Conservation (phyloP, 2,797 vertebrate species). For the Xiphorhynchus erythropygius region DNA sequence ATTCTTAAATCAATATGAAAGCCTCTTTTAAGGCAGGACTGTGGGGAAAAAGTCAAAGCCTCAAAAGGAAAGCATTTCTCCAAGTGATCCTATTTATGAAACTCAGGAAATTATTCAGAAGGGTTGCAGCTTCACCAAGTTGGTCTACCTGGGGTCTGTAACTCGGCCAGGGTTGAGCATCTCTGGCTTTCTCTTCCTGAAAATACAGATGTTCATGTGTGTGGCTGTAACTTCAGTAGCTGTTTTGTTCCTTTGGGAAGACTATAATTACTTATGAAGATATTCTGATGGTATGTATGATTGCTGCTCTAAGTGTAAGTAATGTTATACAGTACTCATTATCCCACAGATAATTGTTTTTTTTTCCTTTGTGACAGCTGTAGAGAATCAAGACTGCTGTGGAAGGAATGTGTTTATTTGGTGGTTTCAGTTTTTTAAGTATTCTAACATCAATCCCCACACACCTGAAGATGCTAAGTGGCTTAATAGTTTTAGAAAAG, state of each 20-base stretch:
- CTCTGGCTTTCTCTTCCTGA: background rate
- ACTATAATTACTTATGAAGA: background rate
- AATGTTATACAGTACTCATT: background rate
- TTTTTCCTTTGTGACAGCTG: background rate
- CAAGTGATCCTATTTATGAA: background rate
- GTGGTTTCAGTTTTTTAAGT: background rate
- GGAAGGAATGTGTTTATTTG: background rate
- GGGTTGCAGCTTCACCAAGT: background rate
- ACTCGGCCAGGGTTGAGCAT: background rate
- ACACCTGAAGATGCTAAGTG: background rate
- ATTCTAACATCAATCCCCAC: rapidly evolving
- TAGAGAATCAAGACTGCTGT: background rate
- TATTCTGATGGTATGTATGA: background rate
- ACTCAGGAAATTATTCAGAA: background rate
- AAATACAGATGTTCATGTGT: background rate
- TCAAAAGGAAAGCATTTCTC: background rate
- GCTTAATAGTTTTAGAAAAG: background rate
- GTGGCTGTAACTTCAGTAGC: background rate
- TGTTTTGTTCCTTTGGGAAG: background rate
- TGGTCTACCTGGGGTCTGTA: background rate
- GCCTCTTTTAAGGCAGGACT: background rate
- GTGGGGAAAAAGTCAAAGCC: background rate
- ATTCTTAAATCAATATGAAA: background rate
- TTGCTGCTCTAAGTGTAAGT: background rate
- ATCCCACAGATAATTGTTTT: background rate